Conservation (phyloP, 2,888 invertebrate genomes). For the Lycaena phlaeas region DNA sequence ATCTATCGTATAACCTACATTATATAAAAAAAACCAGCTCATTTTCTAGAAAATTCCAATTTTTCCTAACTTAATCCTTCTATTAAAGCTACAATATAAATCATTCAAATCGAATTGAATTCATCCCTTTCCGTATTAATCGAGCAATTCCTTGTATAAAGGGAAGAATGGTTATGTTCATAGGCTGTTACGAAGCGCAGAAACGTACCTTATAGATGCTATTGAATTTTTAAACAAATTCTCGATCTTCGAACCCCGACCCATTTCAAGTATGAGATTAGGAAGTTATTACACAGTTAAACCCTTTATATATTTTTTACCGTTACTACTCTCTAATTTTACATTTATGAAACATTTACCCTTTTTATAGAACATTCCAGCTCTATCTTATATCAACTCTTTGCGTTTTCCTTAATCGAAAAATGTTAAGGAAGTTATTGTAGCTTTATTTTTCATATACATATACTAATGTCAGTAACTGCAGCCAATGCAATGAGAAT, state of each 20-base stretch:
- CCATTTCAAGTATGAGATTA: constrained; percentile 57
- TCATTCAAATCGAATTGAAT: constrained; percentile 34
- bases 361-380: constrained; percentile 5
- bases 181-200: constrained; percentile 63
- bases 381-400: not conserved
- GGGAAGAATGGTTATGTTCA: constrained; percentile 62
- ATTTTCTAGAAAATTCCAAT: not conserved
- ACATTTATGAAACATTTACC: constrained; percentile 6
- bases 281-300: constrained; percentile 53
- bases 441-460: no score
- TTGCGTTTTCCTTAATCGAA: not conserved
- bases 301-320: constrained; percentile 17
- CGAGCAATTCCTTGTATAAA: constrained; percentile 66
- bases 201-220: constrained; percentile 62
- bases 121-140: constrained; percentile 56
- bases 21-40: not conserved
- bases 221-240: constrained; percentile 70
- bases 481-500: no score
- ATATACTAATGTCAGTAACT: no score
- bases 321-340: not conserved
- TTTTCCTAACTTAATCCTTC: not conserved
- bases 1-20: not conserved
- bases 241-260: constrained; percentile 44
- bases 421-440: no score
- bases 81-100: constrained; percentile 6